These are phyloP conservation scores for Tupaia tana DNA, from an alignment of 2,113 vertebrate species.

Conservation along the genomic window DNA sequence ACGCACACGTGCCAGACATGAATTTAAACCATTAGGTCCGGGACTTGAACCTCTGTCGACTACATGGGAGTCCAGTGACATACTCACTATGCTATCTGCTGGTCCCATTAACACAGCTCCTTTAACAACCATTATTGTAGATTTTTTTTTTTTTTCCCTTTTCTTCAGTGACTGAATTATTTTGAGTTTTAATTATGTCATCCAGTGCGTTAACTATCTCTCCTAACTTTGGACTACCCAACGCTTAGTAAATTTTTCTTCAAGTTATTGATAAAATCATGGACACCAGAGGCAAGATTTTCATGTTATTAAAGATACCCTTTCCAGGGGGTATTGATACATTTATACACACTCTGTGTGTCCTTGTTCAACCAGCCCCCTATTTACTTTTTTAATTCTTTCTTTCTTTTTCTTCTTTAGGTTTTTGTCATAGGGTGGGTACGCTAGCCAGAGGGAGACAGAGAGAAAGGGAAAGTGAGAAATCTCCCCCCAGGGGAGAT, in stretches of 20 bases:
- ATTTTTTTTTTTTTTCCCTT: background rate
- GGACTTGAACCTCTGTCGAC: too few species aligned
- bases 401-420: too few species aligned
- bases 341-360: background rate
- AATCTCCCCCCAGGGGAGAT: too few species aligned
- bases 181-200: conserved; percentile 3
- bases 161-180: background rate
- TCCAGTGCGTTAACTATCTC: background rate
- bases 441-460: too few species aligned
- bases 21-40: too few species aligned
- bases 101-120: background rate
- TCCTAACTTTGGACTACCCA: background rate
- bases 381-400: background rate
- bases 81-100: too few species aligned
- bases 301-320: background rate
- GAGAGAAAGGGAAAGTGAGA: too few species aligned
- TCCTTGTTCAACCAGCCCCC: background rate
- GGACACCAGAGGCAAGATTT: background rate
- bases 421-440: too few species aligned
- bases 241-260: background rate
- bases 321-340: background rate
- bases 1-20: too few species aligned
- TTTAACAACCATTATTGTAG: background rate
- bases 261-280: background rate
- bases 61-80: too few species aligned